These are phyloP conservation scores for Proctacanthus coquilletti DNA, from an alignment of 1,140 invertebrate species.

Conservation along the genomic window DNA sequence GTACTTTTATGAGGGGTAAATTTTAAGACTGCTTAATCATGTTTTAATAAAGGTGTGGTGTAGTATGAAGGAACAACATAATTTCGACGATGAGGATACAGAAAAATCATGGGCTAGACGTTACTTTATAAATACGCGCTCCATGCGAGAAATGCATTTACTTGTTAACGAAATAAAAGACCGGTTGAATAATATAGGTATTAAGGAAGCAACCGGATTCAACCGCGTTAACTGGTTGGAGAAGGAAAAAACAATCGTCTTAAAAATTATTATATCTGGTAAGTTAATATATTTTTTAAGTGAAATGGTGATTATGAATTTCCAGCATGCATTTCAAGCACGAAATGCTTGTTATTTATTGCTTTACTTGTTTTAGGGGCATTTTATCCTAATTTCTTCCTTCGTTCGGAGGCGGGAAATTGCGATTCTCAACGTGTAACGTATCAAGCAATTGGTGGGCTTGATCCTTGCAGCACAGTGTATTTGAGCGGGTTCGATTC, in stretches of 20 bases:
- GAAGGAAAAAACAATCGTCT: constrained; percentile 36
- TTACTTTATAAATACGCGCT: constrained; percentile 55
- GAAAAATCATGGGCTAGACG: constrained; percentile 46
- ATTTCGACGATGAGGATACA: constrained; percentile 15
- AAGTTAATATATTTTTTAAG: neutral
- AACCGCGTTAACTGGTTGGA: constrained; percentile 29
- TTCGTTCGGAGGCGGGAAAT: constrained; percentile 34
- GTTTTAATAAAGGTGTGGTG: constrained; percentile 26
- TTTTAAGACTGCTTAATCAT: constrained; percentile 2
- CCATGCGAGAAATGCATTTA: constrained; percentile 55
- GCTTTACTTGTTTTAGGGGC: constrained; percentile 59
- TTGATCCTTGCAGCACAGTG: constrained; percentile 62
- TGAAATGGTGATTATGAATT: neutral
- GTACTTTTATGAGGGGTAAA: constrained; percentile 4
- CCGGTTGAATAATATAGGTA: constrained; percentile 39
- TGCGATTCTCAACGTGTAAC: constrained; percentile 41
- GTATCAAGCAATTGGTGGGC: constrained; percentile 43
- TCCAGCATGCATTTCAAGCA: too few relatives aligned
- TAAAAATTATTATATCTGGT: constrained; percentile 46
- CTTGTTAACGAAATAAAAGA: constrained; percentile 49
- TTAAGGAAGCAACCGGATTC: constrained; percentile 29
- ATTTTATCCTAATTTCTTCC: constrained; percentile 87
- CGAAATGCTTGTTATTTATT: neutral
- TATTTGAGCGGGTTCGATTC: constrained; percentile 47
- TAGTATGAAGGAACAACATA: constrained; percentile 14